Percentiles rank a stretch among this genome's conserved stretches.
These are phyloP conservation scores for Yponomeuta malinellus DNA, from an alignment of 2,888 invertebrate genomes.

Conservation along the genomic window DNA sequence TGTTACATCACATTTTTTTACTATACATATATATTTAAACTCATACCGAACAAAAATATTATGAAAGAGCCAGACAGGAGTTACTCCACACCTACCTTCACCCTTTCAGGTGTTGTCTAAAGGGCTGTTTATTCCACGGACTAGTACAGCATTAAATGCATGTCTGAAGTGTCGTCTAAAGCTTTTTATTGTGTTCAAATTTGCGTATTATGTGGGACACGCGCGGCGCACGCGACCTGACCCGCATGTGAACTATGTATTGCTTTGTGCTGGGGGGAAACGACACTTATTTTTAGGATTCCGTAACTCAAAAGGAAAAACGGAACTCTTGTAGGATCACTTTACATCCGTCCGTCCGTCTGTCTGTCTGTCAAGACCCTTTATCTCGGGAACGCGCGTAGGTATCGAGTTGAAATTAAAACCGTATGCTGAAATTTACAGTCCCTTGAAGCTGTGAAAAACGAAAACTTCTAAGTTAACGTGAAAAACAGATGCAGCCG, in stretches of 20 bases:
- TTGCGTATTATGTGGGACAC: constrained; percentile 68
- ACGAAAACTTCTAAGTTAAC: too few species aligned
- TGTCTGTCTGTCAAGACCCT: too few species aligned
- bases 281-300: constrained; percentile 27
- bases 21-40: too few species aligned
- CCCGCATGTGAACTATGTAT: constrained; percentile 48
- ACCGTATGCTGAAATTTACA: too few species aligned
- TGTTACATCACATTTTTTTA: background rate
- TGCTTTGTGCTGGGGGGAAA: constrained; percentile 22
- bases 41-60: background rate
- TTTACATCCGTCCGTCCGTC: too few species aligned
- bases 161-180: constrained; percentile 50
- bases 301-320: too few species aligned
- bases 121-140: constrained; percentile 7
- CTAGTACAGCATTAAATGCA: constrained; percentile 42
- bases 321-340: too few species aligned
- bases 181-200: constrained; percentile 57
- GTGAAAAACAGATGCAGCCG: too few species aligned
- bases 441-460: too few species aligned
- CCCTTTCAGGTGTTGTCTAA: background rate
- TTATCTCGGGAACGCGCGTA: too few species aligned
- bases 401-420: too few species aligned
- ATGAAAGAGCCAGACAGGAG: background rate
- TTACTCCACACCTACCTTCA: background rate
- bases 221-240: constrained; percentile 55